Percentiles rank a stretch among this genome's conserved stretches.
Conservation (phyloP, 2,113 vertebrate species). For the Pelusios castaneus region DNA sequence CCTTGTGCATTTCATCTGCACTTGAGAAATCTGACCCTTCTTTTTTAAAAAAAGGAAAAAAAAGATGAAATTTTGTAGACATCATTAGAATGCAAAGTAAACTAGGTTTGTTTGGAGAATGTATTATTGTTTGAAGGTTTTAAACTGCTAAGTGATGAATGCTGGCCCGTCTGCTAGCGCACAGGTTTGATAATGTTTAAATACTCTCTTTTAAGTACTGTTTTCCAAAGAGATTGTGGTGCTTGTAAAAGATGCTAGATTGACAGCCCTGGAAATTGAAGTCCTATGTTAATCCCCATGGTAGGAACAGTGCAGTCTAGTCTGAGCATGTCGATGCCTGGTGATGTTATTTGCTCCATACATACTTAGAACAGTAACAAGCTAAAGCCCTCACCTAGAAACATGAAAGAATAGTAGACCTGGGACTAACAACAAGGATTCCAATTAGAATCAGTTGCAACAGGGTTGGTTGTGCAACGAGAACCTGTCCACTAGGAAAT, state of each 20-base stretch:
- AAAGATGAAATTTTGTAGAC: neutral
- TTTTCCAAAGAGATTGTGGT: neutral
- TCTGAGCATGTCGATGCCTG: neutral
- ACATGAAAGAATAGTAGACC: neutral
- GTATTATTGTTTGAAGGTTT: neutral
- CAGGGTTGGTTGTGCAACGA: neutral
- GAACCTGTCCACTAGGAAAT: neutral
- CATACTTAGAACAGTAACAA: fast-evolving
- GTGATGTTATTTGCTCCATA: neutral
- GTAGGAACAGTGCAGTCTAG: neutral
- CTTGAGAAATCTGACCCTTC: neutral
- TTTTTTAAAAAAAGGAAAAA: no score
- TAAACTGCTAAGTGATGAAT: neutral
- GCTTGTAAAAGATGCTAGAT: neutral
- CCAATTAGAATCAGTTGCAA: neutral
- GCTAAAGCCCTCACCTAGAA: neutral
- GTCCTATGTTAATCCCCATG: neutral
- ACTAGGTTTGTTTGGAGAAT: neutral
- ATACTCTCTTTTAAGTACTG: neutral
- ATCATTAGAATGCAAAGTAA: neutral
- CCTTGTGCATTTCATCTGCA: neutral
- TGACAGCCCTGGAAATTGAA: neutral
- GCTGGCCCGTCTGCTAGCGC: neutral
- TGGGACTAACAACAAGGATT: neutral
- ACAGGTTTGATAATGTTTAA: neutral